Conservation (phyloP, 2,797 vertebrate species). For the Etheostoma nigrum region DNA sequence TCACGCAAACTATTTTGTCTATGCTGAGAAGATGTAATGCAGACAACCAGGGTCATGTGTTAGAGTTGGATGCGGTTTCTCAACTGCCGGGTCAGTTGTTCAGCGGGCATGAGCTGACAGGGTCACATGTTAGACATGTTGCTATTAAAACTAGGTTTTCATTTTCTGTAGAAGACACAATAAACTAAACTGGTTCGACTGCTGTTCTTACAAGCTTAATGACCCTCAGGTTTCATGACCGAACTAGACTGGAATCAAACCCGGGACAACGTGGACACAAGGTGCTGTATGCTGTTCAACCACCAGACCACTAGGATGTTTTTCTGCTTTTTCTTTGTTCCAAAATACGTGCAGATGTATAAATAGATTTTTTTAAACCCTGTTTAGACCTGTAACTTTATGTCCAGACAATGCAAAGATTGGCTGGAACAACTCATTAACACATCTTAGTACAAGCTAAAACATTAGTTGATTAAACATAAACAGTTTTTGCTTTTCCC, state of each 20-base stretch:
- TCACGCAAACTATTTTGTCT: conserved; percentile 45
- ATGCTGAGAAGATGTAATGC: conserved; percentile 57
- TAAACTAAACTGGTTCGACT: conserved; percentile 38
- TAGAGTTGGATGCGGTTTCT: conserved; percentile 54
- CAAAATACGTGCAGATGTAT: too few species aligned
- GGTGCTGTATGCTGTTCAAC: neutral
- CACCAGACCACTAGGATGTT: neutral
- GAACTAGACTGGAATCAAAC: neutral
- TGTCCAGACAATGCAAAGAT: neutral
- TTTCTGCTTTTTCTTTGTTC: too few species aligned
- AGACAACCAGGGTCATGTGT: conserved; percentile 57
- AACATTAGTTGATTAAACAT: neutral
- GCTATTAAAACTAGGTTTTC: conserved; percentile 44
- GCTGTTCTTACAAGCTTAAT: conserved; percentile 16
- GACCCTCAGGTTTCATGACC: conserved; percentile 16
- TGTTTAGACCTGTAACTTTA: neutral
- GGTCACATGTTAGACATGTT: conserved; percentile 39
- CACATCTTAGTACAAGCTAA: neutral
- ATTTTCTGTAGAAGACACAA: conserved; percentile 36
- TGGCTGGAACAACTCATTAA: neutral
- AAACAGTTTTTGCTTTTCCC: neutral
- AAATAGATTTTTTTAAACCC: too few species aligned
- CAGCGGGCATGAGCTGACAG: conserved; percentile 47
- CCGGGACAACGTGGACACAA: rapidly evolving
- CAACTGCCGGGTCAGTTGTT: conserved; percentile 53